Evolutionary conservation across 2,888 invertebrate genomes (phyloP), one percentile per base, ranked within the genome.

Genomic region (Thera obeliscata): DNA sequence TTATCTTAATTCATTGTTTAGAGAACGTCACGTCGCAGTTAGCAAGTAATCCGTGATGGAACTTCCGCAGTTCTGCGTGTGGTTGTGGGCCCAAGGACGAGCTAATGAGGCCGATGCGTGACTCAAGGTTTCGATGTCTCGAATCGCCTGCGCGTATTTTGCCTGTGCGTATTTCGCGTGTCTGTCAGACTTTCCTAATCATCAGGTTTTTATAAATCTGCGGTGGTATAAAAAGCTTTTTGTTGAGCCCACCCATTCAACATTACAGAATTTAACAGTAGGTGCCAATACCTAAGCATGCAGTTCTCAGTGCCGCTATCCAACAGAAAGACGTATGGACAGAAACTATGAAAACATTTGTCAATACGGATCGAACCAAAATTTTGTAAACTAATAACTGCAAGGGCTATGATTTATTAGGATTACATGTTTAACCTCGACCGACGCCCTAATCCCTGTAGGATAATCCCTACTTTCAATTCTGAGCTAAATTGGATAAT

Each of bases 91-190:
- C 66, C 86, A 87, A 87, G 87, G 86, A 80, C 86, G 74, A 70
- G 61, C 68, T 83, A 86, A 87, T 82, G 83, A 84, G 83, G 78
- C 72, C 73, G 67, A 77, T 85, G 83, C 87, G 87, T 87, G 87
- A 85, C 83, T 82, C 82, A 82, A 83, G 84, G 84, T 75, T 80
- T 73, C 73, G 72, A 64, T 76, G 71, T 68, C 58, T 38, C 68
- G 72, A 65, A 58, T 12, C 52, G 58, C 57, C 60, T 59, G 59
- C 56, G 67, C 22, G 22, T 22, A 22, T 22, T 22, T 22, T 22
- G 22, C 22, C 22, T 59, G 59, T 61, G 67, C 66, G 65, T 52
- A 69, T 60, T 79, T 78, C 72, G 75, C 75, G 76, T 81, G 72
- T 61, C 69, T 73, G 75, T 72, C 68, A 72, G 66, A 73, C 71